These are phyloP conservation scores for Scelioninae gen. 1 DNA, from an alignment of 2,888 invertebrate genomes.

Conservation along the genomic window DNA sequence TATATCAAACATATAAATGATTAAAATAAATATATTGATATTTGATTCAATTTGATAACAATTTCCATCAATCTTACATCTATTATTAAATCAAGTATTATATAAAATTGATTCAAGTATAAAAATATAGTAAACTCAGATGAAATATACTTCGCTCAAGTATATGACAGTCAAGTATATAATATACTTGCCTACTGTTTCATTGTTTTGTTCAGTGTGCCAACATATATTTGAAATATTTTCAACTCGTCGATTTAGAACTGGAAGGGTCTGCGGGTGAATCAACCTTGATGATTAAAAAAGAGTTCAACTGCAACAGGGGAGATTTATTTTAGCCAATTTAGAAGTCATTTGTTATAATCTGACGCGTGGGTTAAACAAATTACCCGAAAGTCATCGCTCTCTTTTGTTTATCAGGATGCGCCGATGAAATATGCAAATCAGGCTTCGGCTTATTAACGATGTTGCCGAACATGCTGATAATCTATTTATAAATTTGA, in stretches of 20 bases:
- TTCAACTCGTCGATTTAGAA: constrained; percentile 21
- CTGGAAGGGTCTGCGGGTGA: constrained; percentile 19
- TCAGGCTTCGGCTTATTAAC: constrained; percentile 7
- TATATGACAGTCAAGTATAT: too few relatives aligned
- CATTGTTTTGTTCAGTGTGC: too few relatives aligned
- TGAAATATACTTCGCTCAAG: too few relatives aligned
- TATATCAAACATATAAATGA: too few relatives aligned
- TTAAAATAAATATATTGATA: too few relatives aligned
- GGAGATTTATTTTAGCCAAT: constrained; percentile 47
- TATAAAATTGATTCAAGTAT: too few relatives aligned
- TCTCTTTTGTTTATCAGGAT: constrained; percentile 44
- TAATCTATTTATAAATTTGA: constrained; percentile 27
- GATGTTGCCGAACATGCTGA: constrained; percentile 16
- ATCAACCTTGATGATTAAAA: constrained; percentile 29
- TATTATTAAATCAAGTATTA: too few relatives aligned
- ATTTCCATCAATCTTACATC: too few relatives aligned
- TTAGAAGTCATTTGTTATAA: constrained; percentile 37
- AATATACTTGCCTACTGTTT: too few relatives aligned
- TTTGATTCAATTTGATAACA: too few relatives aligned
- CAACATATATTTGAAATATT: constrained; percentile 19
- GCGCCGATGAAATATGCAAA: constrained; percentile 37
- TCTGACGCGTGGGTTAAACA: constrained; percentile 42
- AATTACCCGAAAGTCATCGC: constrained; percentile 17
- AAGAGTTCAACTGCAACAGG: constrained; percentile 26
- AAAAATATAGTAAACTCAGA: too few relatives aligned